Evolutionary conservation across 2,797 vertebrate genomes (phyloP).

Genomic region (Gadopsis bispinosus): DNA sequence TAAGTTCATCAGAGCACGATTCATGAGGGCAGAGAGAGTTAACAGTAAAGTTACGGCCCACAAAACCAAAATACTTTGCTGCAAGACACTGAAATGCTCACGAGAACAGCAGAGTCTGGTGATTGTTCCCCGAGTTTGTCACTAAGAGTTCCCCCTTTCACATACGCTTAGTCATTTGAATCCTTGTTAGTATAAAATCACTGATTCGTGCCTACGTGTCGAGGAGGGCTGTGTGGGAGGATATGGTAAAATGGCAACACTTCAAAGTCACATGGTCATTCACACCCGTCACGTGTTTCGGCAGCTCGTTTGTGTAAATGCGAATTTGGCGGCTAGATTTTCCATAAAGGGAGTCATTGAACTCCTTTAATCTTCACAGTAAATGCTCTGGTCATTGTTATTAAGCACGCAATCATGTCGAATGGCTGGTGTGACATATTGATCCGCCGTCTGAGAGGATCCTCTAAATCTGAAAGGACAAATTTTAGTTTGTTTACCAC

Average conservation of each 20-base stretch:
- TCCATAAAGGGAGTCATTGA: conserved; percentile 6
- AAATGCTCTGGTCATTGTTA: conserved; percentile 12
- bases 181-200: neutral
- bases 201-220: neutral
- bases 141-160: too few relatives aligned
- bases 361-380: conserved; percentile 11
- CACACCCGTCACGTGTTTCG: neutral
- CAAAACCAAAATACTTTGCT: neutral
- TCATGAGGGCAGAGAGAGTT: neutral
- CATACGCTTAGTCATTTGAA: neutral
- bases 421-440: neutral
- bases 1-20: too few relatives aligned
- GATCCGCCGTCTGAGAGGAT: neutral
- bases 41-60: too few relatives aligned
- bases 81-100: neutral
- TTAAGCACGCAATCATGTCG: neutral
- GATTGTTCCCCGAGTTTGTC: neutral
- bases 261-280: neutral
- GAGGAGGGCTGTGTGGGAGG: conserved; percentile 15
- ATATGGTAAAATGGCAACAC: neutral
- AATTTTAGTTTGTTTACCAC: neutral
- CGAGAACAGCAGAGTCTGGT: too few relatives aligned
- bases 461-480: neutral
- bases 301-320: neutral
- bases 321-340: neutral